Evolutionary conservation across 2,797 vertebrate genomes (phyloP), one percentile per base, ranked within the genome.

Genomic region (Lepilemur septentrionalis): DNA sequence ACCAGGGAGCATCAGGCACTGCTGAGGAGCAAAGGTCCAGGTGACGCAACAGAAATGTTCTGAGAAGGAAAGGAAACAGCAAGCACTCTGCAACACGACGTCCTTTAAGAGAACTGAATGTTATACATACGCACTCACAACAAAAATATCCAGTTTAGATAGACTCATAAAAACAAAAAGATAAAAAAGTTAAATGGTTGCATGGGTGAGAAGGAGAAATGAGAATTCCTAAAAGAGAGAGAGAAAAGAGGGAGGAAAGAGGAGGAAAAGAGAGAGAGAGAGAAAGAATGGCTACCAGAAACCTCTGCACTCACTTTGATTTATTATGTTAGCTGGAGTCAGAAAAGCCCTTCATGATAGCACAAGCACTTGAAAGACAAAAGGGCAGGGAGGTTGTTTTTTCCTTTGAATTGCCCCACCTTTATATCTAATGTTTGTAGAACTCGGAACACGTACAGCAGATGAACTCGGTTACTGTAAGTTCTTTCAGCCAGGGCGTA

Each of bases 361-460:
- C 28, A 70, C 32, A 73, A 57, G 23, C 6, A 84, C 65, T 89
- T 91, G 52, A 95, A 78, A n/a, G 35, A 63, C 57, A 69, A 75
- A 91, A 78, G 52, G 87, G 86, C n/a, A 48, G 89, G 79, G 63
- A 43, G 23, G 32, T 70, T 75, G 52, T 10, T 61, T 65, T 76
- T 65, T 61, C 50, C 80, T 70, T 48, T 30, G 35, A 83, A 38
- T 76, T 72, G 69, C 80, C 46, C 69, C 46, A 25, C 48, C 82
- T 93, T 95, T 46, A 72, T 43, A 91, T 3, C 59, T 91, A 93
- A 50, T 72, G 89, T 96, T 80, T 94, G 75, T 67, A 85, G 89
- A 93, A 75, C 28, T 46, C 75, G 81, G 78, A 88, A 78, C 83
- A 69, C 0, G 12, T 55, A 59, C 70, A 67, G 38, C 69, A 48